Percentiles rank a stretch among this genome's conserved stretches.
Conservation (phyloP, 2,113 vertebrate genomes). For the Lamprotornis superbus region DNA sequence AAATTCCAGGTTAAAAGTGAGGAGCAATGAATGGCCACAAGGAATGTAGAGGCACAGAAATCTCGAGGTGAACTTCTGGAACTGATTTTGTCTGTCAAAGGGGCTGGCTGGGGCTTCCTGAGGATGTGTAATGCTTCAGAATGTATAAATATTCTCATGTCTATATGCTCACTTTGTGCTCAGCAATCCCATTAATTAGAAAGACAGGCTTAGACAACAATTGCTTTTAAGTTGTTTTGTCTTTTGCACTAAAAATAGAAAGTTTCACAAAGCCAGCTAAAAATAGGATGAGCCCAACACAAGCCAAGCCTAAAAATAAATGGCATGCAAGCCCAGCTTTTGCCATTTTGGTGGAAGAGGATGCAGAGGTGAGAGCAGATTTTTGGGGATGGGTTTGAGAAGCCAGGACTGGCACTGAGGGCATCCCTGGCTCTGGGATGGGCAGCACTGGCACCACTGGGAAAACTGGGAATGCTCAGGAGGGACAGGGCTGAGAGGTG, state of each 20-base stretch:
- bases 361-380: not conserved
- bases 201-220: not conserved
- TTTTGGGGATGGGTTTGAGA: not conserved
- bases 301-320: not conserved
- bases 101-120: not conserved
- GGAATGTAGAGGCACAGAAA: not conserved
- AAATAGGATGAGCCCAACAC: not conserved
- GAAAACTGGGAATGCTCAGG: not conserved
- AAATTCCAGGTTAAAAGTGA: not conserved
- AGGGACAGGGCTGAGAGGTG: not conserved
- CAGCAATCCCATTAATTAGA: constrained; percentile 24
- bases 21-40: not conserved
- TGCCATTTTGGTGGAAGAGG: not conserved
- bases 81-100: not conserved
- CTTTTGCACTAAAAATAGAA: constrained; percentile 20
- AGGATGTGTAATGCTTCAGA: not conserved
- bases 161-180: not conserved
- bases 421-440: not conserved
- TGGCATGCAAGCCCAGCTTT: not conserved
- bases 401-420: accelerated
- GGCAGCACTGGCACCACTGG: not conserved
- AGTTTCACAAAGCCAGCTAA: constrained; percentile 13
- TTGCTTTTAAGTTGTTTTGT: not conserved
- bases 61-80: not conserved
- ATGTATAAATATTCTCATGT: not conserved